Conservation (phyloP, 2,113 vertebrate genomes). For the Vombatus ursinus region DNA sequence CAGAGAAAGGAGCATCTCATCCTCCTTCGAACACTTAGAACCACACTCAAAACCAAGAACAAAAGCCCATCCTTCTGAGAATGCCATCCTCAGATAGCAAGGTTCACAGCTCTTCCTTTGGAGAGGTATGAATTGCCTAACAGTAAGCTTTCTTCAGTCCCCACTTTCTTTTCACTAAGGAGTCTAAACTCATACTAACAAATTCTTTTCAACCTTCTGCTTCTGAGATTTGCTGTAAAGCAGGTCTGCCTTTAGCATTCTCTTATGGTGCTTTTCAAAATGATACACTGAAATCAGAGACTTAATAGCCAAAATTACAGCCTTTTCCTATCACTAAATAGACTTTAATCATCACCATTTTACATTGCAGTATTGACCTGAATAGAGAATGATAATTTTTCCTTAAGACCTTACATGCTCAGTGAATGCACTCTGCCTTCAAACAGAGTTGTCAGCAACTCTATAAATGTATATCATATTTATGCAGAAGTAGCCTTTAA, state of each 20-base stretch:
- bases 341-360: background rate
- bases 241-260: slow-evolving; percentile 34
- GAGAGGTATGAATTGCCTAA: background rate
- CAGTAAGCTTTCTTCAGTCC: slow-evolving; percentile 35
- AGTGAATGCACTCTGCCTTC: background rate
- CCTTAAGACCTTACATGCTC: background rate
- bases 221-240: slow-evolving; percentile 31
- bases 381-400: background rate
- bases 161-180: slow-evolving; percentile 17
- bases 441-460: background rate
- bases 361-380: background rate
- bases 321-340: background rate
- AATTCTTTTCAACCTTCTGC: slow-evolving; percentile 42
- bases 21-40: slow-evolving; percentile 12
- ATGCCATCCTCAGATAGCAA: background rate
- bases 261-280: slow-evolving; percentile 5
- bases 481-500: background rate
- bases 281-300: background rate
- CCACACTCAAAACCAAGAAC: background rate
- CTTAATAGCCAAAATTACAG: slow-evolving; percentile 50
- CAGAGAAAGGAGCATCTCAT: slow-evolving; percentile 1
- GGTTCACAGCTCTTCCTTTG: background rate
- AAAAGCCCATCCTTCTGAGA: background rate
- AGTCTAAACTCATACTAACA: background rate
- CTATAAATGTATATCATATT: slow-evolving; percentile 7